Evolutionary conservation across 1,140 invertebrate genomes (phyloP).

Genomic region (Drosophila kepulauana): DNA sequence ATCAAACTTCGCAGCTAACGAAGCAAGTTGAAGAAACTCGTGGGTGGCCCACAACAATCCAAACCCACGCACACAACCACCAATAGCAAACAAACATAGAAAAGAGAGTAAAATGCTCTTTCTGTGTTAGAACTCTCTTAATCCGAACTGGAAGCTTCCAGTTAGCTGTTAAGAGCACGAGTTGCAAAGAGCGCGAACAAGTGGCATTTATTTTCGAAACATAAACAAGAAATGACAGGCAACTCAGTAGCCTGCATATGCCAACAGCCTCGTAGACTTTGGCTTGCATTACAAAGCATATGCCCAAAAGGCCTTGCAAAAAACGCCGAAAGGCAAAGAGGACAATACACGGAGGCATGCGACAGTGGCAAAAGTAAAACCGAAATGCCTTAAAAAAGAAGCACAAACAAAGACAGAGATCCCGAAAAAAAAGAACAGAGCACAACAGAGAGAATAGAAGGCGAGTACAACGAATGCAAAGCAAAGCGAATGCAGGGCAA

Average conservation of each 20-base stretch:
- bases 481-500: slow-evolving; percentile 12
- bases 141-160: slow-evolving; percentile 56
- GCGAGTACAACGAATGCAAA: slow-evolving; percentile 23
- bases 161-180: slow-evolving; percentile 19
- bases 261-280: slow-evolving; percentile 14
- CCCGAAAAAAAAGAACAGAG: background rate
- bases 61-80: background rate
- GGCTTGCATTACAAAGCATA: slow-evolving; percentile 51
- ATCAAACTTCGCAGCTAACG: background rate
- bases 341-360: slow-evolving; percentile 49
- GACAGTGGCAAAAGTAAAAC: slow-evolving; percentile 28
- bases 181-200: slow-evolving; percentile 29
- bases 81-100: slow-evolving; percentile 7
- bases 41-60: background rate
- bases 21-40: background rate
- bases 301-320: slow-evolving; percentile 57
- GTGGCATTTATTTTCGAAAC: slow-evolving; percentile 51
- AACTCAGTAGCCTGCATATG: slow-evolving; percentile 38
- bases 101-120: slow-evolving; percentile 1
- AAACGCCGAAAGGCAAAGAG: slow-evolving; percentile 40
- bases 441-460: background rate
- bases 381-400: slow-evolving; percentile 3
- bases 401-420: slow-evolving; percentile 13
- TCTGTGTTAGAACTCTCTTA: background rate
- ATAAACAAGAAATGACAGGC: slow-evolving; percentile 58